Evolutionary conservation across 2,888 invertebrate genomes (phyloP).

Genomic region (Ophraella communa): DNA sequence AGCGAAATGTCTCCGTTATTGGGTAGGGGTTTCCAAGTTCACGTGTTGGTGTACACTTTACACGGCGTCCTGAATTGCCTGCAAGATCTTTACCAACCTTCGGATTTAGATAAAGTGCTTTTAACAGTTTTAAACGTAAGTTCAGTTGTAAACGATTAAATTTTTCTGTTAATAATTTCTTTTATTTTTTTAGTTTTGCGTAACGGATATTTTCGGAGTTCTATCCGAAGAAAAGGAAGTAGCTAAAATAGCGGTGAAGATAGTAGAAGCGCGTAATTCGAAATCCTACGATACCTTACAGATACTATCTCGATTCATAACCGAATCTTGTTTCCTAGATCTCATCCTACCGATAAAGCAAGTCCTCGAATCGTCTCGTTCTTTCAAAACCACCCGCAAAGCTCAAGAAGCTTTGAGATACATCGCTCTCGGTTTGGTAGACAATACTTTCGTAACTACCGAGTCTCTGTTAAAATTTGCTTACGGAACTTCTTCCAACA

Average conservation of each 20-base stretch:
- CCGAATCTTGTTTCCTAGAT: constrained; percentile 76
- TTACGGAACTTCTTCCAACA: constrained; percentile 81
- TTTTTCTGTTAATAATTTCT: background rate
- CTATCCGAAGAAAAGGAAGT: constrained; percentile 93
- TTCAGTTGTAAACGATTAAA: constrained; percentile 23
- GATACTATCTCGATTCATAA: constrained; percentile 80
- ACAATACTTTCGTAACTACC: constrained; percentile 77
- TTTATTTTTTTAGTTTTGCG: constrained; percentile 73
- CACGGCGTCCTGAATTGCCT: constrained; percentile 81
- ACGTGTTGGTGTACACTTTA: constrained; percentile 89
- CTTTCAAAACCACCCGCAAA: constrained; percentile 80
- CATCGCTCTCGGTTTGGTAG: constrained; percentile 80
- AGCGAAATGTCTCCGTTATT: constrained; percentile 82
- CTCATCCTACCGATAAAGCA: constrained; percentile 83
- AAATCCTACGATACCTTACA: constrained; percentile 88
- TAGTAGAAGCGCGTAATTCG: constrained; percentile 81
- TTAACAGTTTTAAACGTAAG: constrained; percentile 76
- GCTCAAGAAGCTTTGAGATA: constrained; percentile 81
- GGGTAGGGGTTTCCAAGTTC: constrained; percentile 90
- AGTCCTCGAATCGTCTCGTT: constrained; percentile 76
- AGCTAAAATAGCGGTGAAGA: constrained; percentile 79
- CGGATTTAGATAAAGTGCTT: constrained; percentile 82
- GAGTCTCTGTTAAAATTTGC: constrained; percentile 81
- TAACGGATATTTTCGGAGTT: constrained; percentile 87
- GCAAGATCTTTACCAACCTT: constrained; percentile 72